Conservation (phyloP, 2,888 invertebrate species). For the Ophioninae sp. region DNA sequence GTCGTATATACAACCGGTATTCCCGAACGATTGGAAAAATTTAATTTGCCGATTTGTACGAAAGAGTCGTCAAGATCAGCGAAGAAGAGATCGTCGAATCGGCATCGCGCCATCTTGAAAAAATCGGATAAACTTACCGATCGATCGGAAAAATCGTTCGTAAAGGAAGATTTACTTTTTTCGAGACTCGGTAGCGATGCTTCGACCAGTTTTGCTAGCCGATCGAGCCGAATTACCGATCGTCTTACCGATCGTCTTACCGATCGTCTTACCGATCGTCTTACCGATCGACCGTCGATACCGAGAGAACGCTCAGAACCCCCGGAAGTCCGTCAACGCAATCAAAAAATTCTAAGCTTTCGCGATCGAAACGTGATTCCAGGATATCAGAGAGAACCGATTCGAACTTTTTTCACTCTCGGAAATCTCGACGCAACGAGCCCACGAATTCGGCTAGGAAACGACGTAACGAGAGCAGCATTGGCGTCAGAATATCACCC, state of each 20-base stretch:
- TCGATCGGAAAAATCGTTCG: constrained; percentile 1
- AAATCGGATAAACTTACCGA: background rate
- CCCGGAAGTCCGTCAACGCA: constrained; percentile 18
- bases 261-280: too few relatives aligned
- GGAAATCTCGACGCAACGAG: background rate
- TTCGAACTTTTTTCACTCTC: constrained; percentile 8
- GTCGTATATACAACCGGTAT: constrained; percentile 64
- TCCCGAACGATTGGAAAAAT: constrained; percentile 46
- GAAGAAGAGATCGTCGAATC: background rate
- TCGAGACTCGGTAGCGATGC: constrained; percentile 18
- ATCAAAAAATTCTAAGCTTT: constrained; percentile 7
- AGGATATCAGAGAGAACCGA: constrained; percentile 8
- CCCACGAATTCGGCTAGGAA: constrained; percentile 18
- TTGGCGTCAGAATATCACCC: constrained; percentile 69
- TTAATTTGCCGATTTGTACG: background rate
- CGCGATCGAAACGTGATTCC: background rate
- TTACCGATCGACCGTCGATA: constrained; percentile 18
- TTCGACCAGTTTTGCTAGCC: constrained; percentile 35
- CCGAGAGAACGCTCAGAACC: constrained; percentile 36
- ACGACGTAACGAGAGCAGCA: constrained; percentile 38
- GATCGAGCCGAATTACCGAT: constrained; percentile 33
- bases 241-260: background rate
- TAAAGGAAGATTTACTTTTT: constrained; percentile 19
- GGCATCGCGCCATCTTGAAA: constrained; percentile 20
- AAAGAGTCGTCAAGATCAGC: background rate